phyloP scores from a whole-genome alignment of 2,113 vertebrate species.

The Pollachius pollachius region DNA sequence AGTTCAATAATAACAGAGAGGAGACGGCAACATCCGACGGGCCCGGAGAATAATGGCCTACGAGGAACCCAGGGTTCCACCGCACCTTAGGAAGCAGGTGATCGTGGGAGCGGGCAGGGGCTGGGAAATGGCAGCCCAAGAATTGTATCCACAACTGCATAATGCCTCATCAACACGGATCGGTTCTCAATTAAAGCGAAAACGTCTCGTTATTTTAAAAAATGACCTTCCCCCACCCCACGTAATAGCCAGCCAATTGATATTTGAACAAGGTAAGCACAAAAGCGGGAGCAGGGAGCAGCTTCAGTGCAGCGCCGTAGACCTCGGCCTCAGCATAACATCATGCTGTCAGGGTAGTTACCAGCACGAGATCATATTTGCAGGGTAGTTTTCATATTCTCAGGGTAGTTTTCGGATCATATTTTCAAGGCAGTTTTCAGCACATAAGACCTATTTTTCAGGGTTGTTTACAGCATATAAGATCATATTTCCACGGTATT shows the following conservation, averaged over 20 bases:
- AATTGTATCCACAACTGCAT: conserved; percentile 71
- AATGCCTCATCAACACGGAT: conserved; percentile 71
- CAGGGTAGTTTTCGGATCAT: no score
- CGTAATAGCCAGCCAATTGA: conserved; percentile 65
- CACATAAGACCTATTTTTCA: no score
- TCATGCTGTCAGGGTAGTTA: conserved; percentile 48
- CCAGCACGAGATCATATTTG: no score
- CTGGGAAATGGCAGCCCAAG: conserved; percentile 53
- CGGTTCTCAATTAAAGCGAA: conserved; percentile 75
- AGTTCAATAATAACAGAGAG: conserved; percentile 94
- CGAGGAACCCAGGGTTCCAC: conserved; percentile 50
- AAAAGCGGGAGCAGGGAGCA: conserved; percentile 37
- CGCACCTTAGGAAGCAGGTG: conserved; percentile 66
- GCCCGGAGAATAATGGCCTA: conserved; percentile 61
- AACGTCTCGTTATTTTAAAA: conserved; percentile 70
- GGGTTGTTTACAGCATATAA: no score
- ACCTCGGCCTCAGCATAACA: conserved; percentile 56
- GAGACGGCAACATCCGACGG: conserved; percentile 67
- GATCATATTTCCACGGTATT: no score
- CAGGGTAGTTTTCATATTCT: no score
- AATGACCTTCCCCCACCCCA: conserved; percentile 51
- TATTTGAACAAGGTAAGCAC: conserved; percentile 61
- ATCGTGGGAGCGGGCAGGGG: conserved; percentile 34
- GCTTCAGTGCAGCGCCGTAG: conserved; percentile 17
- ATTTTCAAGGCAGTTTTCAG: no score